phyloP scores from a whole-genome alignment of 1,140 invertebrate species.

The Brachionus paranguensis region DNA sequence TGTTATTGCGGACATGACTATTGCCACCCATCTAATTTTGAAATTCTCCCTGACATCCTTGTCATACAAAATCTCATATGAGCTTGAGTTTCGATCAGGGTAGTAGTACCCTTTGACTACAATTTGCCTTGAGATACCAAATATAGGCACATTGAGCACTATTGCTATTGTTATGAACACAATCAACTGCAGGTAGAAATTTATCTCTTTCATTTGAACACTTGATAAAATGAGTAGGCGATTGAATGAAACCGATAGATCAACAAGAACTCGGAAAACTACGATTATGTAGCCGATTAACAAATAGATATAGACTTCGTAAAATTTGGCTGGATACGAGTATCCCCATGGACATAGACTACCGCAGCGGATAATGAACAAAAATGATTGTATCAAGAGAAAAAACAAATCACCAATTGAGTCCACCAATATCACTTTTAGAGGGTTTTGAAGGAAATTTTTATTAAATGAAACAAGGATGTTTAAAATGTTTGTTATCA shows the following conservation, averaged over 20 bases:
- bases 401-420: constrained; percentile 17
- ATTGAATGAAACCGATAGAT: constrained; percentile 7
- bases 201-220: background rate
- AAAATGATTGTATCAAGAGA: background rate
- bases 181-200: background rate
- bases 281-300: background rate
- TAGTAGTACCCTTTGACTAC: background rate
- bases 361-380: background rate
- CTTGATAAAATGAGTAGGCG: background rate
- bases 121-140: background rate
- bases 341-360: constrained; percentile 1
- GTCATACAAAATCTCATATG: background rate
- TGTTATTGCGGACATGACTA: background rate
- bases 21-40: background rate
- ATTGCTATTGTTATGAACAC: background rate
- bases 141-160: background rate
- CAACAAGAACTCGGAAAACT: background rate
- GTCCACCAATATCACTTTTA: background rate
- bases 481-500: background rate
- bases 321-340: background rate
- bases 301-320: constrained; percentile 17
- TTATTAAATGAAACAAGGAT: background rate
- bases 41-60: background rate
- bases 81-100: background rate
- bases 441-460: background rate